Evolutionary conservation across 2,888 invertebrate genomes (phyloP).

Genomic region (Orchestes rusci): DNA sequence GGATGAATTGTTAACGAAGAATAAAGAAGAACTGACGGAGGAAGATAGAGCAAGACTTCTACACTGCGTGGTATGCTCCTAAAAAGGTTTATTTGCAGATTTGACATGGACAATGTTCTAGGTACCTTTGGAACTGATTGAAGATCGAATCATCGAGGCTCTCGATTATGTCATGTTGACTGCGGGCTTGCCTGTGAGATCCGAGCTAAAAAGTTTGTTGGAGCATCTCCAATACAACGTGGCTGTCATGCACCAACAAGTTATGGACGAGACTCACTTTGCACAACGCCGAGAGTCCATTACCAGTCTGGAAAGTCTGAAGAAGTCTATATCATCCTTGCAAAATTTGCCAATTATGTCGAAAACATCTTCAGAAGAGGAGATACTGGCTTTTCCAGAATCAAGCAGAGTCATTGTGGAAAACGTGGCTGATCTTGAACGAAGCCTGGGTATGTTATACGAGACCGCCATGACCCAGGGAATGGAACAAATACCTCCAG

Average conservation of each 20-base stretch:
- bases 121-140: slow-evolving; percentile 47
- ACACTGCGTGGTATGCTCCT: slow-evolving; percentile 41
- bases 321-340: slow-evolving; percentile 35
- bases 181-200: slow-evolving; percentile 20
- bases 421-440: slow-evolving; percentile 36
- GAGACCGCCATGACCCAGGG: slow-evolving; percentile 32
- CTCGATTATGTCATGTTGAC: slow-evolving; percentile 36
- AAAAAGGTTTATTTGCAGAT: no score
- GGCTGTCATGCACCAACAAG: slow-evolving; percentile 37
- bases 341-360: slow-evolving; percentile 35
- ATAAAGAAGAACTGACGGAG: slow-evolving; percentile 44
- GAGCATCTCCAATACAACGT: slow-evolving; percentile 37
- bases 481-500: slow-evolving; percentile 32
- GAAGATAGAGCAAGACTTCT: slow-evolving; percentile 43
- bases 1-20: slow-evolving; percentile 43
- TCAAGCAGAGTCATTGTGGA: slow-evolving; percentile 28
- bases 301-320: slow-evolving; percentile 33
- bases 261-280: slow-evolving; percentile 34
- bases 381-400: slow-evolving; percentile 26
- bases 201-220: slow-evolving; percentile 28
- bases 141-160: slow-evolving; percentile 50
- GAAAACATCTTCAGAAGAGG: slow-evolving; percentile 25
- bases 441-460: slow-evolving; percentile 34
- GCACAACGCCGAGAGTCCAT: slow-evolving; percentile 25
- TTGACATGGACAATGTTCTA: no score